Conservation (phyloP, 2,113 vertebrate genomes). For the Sclerurus mexicanus region DNA sequence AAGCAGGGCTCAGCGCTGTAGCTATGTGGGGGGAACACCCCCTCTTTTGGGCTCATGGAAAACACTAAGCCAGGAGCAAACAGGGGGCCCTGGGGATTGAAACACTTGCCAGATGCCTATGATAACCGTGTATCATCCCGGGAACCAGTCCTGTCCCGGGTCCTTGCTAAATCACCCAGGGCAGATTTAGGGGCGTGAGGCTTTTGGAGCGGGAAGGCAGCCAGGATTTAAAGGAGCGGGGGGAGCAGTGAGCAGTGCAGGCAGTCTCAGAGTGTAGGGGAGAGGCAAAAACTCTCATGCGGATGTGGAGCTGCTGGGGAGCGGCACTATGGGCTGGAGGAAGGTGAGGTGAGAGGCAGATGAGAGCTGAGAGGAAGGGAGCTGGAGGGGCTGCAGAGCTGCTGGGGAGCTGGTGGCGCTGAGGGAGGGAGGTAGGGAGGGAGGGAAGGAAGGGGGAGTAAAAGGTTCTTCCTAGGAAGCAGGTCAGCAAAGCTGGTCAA, state of each 20-base stretch:
- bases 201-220: not conserved
- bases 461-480: not conserved
- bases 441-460: not conserved
- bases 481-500: not conserved
- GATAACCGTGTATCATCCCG: rapidly evolving
- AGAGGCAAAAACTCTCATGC: not conserved
- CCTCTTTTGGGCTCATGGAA: not conserved
- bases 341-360: not conserved
- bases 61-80: not conserved
- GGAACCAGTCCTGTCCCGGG: rapidly evolving
- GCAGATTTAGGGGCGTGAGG: not conserved
- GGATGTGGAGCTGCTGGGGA: not conserved
- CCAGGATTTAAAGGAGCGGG: not conserved
- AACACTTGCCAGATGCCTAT: not conserved
- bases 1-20: not conserved
- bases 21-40: not conserved
- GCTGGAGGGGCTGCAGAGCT: not conserved
- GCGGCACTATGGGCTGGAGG: not conserved
- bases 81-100: not conserved
- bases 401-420: not conserved
- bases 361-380: not conserved
- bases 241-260: not conserved
- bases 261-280: rapidly evolving
- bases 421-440: not conserved
- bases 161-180: not conserved